Evolutionary conservation across 2,888 invertebrate genomes (phyloP).

Genomic region (Drosophila atripex): DNA sequence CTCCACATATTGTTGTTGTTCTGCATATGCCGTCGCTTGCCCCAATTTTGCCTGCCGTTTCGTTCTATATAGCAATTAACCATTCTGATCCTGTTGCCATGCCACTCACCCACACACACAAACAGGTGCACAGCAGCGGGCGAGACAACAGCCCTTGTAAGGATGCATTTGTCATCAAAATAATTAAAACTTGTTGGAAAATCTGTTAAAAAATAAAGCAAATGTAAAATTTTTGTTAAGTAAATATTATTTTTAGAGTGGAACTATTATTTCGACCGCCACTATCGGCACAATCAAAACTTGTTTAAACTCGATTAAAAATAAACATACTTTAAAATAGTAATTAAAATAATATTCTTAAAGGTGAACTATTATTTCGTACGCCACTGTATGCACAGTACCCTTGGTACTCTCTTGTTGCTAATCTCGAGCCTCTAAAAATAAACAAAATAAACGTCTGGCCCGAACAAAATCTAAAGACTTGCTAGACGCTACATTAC

Average conservation of each 20-base stretch:
- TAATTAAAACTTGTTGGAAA: neutral
- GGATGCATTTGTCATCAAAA: neutral
- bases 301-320: too few relatives aligned
- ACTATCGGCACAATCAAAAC: too few relatives aligned
- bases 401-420: conserved; percentile 12
- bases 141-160: neutral
- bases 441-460: conserved; percentile 39
- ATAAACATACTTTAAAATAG: too few relatives aligned
- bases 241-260: too few relatives aligned
- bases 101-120: conserved; percentile 51
- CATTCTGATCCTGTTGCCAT: conserved; percentile 73
- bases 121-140: neutral
- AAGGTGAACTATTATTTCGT: neutral
- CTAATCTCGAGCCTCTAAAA: conserved; percentile 42
- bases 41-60: conserved; percentile 63
- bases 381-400: conserved; percentile 2
- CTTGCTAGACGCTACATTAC: conserved; percentile 7
- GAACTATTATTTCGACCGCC: neutral
- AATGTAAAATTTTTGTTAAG: neutral
- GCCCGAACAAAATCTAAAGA: conserved; percentile 27
- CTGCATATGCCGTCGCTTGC: conserved; percentile 40
- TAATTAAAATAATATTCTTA: too few relatives aligned
- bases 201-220: neutral
- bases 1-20: conserved; percentile 53
- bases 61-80: conserved; percentile 51